A percentile compares a stretch with the other conserved stretches of the same genome.
phyloP scores from a whole-genome alignment of 2,113 vertebrate genomes.

The Tylochromis polylepis region DNA sequence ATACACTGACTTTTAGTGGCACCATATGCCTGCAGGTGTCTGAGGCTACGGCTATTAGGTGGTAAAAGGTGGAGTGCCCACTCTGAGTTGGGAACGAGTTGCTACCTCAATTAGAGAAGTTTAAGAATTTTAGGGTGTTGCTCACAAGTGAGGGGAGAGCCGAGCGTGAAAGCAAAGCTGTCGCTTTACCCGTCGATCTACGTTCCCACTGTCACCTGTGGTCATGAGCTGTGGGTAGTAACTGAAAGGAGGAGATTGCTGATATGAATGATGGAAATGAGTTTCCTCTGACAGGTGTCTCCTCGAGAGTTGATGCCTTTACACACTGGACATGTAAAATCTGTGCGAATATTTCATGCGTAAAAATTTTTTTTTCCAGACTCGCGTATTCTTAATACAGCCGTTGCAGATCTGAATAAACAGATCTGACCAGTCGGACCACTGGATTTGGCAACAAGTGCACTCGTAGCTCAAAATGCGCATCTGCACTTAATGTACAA shows the following conservation, averaged over 20 bases:
- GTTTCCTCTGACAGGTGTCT: not conserved
- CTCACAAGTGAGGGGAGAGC: not conserved
- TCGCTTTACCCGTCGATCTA: not conserved
- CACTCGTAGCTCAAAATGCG: not conserved
- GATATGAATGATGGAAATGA: not conserved
- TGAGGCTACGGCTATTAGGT: not conserved
- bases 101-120: not conserved
- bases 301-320: not conserved
- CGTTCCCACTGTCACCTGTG: not conserved
- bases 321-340: not conserved
- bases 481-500: not conserved
- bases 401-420: not conserved
- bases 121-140: not conserved
- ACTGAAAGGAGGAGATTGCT: not conserved
- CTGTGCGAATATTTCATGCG: not conserved
- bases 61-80: not conserved
- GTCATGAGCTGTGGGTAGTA: not conserved
- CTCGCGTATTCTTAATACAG: not conserved
- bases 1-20: fast-evolving
- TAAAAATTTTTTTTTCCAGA: not conserved
- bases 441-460: not conserved
- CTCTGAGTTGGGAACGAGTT: not conserved
- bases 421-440: not conserved
- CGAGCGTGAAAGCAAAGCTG: not conserved
- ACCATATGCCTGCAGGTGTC: not conserved